phyloP scores from a whole-genome alignment of 2,888 invertebrate species.

The Aleiodes testaceus region DNA sequence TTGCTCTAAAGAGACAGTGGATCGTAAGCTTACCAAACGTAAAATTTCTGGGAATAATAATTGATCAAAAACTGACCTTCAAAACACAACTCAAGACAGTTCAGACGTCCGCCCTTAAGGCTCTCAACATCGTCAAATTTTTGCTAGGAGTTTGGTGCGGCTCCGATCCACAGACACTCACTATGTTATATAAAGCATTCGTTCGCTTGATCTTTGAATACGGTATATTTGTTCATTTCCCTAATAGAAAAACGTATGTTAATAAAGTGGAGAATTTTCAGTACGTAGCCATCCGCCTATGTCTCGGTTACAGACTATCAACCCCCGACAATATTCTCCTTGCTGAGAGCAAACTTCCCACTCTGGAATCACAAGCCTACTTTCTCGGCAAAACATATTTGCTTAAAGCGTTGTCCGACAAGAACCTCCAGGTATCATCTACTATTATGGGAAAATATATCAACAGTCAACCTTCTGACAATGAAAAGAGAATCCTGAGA shows the following conservation, averaged over 20 bases:
- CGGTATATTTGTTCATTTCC: not conserved
- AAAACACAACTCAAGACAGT: not conserved
- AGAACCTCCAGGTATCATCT: not conserved
- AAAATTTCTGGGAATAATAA: too few relatives aligned
- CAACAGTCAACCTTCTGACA: not conserved
- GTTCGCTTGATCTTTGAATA: constrained; percentile 5
- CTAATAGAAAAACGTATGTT: not conserved
- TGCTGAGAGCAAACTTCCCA: not conserved
- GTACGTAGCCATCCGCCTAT: not conserved
- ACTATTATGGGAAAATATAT: not conserved
- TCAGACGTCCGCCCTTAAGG: not conserved
- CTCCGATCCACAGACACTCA: not conserved
- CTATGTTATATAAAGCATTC: not conserved
- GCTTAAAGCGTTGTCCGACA: not conserved
- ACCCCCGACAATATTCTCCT: not conserved
- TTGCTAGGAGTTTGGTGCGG: not conserved
- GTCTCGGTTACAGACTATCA: not conserved
- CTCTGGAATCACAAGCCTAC: not conserved
- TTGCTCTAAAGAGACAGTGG: too few relatives aligned
- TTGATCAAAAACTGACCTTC: constrained; percentile 12
- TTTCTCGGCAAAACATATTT: not conserved
- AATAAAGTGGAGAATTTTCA: constrained; percentile 13
- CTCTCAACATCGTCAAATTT: not conserved
- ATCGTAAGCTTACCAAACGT: too few relatives aligned
- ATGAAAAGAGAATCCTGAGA: not conserved